Evolutionary conservation across 2,888 invertebrate species (phyloP).

Genomic region (Phortica magna): DNA sequence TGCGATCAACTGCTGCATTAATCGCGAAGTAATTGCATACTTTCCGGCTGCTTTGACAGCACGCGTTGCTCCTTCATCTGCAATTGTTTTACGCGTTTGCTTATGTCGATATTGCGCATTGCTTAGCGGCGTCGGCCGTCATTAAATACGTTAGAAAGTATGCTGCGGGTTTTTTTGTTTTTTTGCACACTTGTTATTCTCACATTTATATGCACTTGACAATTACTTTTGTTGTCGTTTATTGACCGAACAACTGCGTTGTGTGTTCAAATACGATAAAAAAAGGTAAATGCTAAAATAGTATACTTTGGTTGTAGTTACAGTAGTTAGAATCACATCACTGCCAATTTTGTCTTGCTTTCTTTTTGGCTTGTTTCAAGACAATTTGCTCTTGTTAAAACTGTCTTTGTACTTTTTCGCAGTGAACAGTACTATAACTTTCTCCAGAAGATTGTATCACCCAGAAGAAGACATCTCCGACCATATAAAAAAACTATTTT

Average conservation of each 20-base stretch:
- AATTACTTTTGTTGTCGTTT: neutral
- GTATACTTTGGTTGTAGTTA: neutral
- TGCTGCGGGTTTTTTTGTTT: conserved; percentile 18
- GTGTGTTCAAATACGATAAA: neutral
- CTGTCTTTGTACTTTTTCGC: neutral
- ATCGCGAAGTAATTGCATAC: conserved; percentile 34
- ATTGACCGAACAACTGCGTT: neutral
- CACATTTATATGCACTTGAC: conserved; percentile 17
- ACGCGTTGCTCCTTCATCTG: neutral
- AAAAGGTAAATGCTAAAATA: neutral
- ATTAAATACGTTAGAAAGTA: conserved; percentile 13
- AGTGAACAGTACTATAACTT: no score
- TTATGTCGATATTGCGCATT: neutral
- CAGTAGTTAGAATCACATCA: no score
- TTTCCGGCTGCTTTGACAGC: conserved; percentile 31
- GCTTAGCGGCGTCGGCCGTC: neutral
- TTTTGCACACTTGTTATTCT: conserved; percentile 27
- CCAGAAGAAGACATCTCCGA: no score
- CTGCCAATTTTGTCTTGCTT: conserved; percentile 9
- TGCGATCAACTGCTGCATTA: neutral
- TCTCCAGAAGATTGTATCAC: no score
- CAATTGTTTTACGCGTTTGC: neutral
- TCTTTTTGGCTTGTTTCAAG: neutral
- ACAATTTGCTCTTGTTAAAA: neutral
- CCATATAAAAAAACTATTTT: no score